Evolutionary conservation across 1,140 invertebrate genomes (phyloP).

Genomic region (Monochamus saltuarius): DNA sequence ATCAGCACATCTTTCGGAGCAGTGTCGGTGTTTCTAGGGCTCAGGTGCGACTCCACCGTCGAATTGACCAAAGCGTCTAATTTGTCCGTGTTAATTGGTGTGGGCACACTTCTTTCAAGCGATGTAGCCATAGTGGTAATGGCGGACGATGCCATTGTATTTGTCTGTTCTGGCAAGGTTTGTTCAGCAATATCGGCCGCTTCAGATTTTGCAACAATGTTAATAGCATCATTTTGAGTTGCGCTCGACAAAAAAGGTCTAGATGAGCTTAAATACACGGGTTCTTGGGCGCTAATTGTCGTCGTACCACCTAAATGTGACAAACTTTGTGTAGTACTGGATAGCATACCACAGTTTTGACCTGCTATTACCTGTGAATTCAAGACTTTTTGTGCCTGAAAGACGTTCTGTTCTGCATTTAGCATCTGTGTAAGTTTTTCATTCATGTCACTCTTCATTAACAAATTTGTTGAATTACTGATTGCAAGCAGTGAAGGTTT

Average conservation of each 20-base stretch:
- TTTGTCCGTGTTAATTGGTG: constrained; percentile 54
- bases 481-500: constrained; percentile 27
- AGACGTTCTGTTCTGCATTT: constrained; percentile 8
- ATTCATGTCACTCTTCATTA: constrained; percentile 19
- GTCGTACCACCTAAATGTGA: constrained; percentile 7
- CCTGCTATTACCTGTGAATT: not conserved
- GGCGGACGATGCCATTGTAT: constrained; percentile 53
- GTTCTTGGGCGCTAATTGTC: constrained; percentile 10
- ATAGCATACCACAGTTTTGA: not conserved
- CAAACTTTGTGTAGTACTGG: not conserved
- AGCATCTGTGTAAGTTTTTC: constrained; percentile 14
- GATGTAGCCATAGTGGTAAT: constrained; percentile 45
- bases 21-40: constrained; percentile 10
- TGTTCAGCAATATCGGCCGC: constrained; percentile 55
- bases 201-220: constrained; percentile 48
- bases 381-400: constrained; percentile 6
- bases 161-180: constrained; percentile 44
- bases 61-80: constrained; percentile 67
- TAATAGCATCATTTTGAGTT: constrained; percentile 27
- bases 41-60: constrained; percentile 58
- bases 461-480: constrained; percentile 6
- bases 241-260: constrained; percentile 25
- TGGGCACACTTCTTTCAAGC: constrained; percentile 55
- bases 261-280: constrained; percentile 29
- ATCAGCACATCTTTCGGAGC: constrained; percentile 29